Base-by-base conservation (phyloP, 1,140 invertebrate genomes). In the Neuroterus valhalla region DNA sequence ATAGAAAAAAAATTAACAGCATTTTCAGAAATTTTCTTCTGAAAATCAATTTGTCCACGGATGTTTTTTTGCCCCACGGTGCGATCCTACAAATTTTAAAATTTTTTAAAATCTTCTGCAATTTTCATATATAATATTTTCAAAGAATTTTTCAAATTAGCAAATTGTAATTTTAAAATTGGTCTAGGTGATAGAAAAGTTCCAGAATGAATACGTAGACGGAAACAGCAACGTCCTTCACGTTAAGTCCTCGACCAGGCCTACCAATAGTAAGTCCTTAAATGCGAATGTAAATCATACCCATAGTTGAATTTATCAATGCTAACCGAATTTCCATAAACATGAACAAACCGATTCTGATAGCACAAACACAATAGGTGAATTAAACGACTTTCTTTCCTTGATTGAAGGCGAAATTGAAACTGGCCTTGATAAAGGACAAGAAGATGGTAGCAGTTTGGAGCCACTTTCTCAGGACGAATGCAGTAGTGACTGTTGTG, bases 121-220 rank as follows among this genome's bases (percentile, higher is more conserved):
- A n/a, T n/a, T n/a, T n/a, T n/a, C n/a, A n/a, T n/a, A n/a, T n/a
- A n/a, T n/a, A n/a, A n/a, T n/a, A n/a, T n/a, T n/a, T n/a, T n/a
- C n/a, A n/a, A n/a, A n/a, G n/a, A n/a, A n/a, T n/a, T n/a, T n/a
- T 38, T 0, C 10, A 0, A 38, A 38, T 8, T 38, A 38, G 10
- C 6, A 5, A 38, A 8, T 8, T 38, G 5, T 38, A 38, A 38
- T 38, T 38, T 8, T 1, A 8, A 8, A 55, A 38, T 38, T 31
- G 14, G n/a, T 79, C 23, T 79, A 91, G 90, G 89, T 90, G 50
- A 86, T 91, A 44, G 89, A 91, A 75, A 89, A 85, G 72, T 88
- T 78, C 52, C 86, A 88, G 76, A 87, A 82, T 21, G 87, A 86
- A 73, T 82, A 76, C 19, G 76, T 87, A 15, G 89, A 91, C 23